Base-by-base conservation (phyloP, 30 jellyfish, hydroid and myxozoan species). In the Hydractinia symbiolongicarpus region DNA sequence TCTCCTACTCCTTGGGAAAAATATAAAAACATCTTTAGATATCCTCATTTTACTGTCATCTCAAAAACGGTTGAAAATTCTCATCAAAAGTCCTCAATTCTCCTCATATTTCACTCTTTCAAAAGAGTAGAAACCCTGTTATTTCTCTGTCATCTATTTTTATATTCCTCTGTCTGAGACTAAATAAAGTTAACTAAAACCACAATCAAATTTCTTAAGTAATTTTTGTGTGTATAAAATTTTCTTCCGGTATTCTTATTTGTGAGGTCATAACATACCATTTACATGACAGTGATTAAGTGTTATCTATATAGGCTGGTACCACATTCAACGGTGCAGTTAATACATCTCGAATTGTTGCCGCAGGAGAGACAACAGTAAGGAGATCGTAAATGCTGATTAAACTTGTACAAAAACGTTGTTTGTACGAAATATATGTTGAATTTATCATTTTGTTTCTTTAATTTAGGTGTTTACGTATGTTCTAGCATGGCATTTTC, bases 301-400 rank as follows among this genome's bases (percentile, higher is more conserved):
- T 55, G n/a, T 51, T 50, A 50, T 17, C 19, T 30, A 5, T 74
- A 49, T 74, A 89, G 97, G 79, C 76, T 51, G 97, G 97, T 11
- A 81, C 62, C 19, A 90, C 97, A 1, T 90, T 86, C 88, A 84
- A 84, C 73, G 97, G 97, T 4, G 97, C 97, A 4, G 89, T 87
- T 5, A 88, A 89, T 68, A 73, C 82, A 55, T 73, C 84, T 58
- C 69, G 95, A 66, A 53, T 82, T 10, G 53, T 90, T 4, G 72
- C 60, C 19, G 67, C 94, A 19, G 94, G 95, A 11, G 17, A 66
- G 54, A 81, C 91, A 4, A 71, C 97, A 71, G 96, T 89, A 89
- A 21, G 84, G 10, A 19, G 54, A 49, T 72, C 51, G 61, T 17
- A 49, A 72, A 72, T 7, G 2, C n/a, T 40, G n/a, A 7, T 40